These are phyloP conservation scores for Capra hircus DNA, from an alignment of 2,113 vertebrate species.

Conservation along the genomic window DNA sequence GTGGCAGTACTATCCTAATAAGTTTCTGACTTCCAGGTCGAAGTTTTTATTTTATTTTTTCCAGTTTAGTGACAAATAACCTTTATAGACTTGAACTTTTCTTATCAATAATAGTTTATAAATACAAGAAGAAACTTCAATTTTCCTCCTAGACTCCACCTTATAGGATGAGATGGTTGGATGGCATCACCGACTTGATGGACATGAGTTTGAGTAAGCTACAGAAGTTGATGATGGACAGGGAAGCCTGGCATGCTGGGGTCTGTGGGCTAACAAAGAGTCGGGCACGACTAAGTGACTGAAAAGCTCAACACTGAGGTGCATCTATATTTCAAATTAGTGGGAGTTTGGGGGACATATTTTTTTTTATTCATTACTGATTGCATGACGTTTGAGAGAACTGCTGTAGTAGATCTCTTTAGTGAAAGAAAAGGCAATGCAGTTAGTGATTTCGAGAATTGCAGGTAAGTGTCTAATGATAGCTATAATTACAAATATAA, in stretches of 20 bases:
- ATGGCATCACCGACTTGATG: not conserved
- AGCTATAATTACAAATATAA: not conserved
- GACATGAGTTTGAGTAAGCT: not conserved
- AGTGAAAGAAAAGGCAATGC: not conserved
- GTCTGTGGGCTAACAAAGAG: not conserved
- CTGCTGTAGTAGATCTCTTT: not conserved
- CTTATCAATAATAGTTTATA: not conserved
- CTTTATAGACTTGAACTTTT: not conserved
- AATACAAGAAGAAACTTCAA: not conserved
- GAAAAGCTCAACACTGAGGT: not conserved
- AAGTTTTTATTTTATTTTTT: not conserved
- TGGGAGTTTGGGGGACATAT: not conserved
- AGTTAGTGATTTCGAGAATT: not conserved
- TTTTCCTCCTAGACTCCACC: not conserved
- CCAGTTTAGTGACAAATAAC: not conserved
- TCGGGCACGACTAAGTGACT: accelerated
- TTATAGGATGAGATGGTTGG: not conserved
- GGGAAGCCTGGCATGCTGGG: not conserved
- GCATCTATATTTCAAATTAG: not conserved
- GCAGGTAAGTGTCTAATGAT: not conserved
- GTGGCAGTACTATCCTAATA: not conserved
- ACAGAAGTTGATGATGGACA: not conserved
- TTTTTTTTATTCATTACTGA: not conserved
- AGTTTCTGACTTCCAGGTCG: not conserved
- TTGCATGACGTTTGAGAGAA: not conserved